phyloP scores from a whole-genome alignment of 2,113 vertebrate genomes.

The Odobenus rosmarus region DNA sequence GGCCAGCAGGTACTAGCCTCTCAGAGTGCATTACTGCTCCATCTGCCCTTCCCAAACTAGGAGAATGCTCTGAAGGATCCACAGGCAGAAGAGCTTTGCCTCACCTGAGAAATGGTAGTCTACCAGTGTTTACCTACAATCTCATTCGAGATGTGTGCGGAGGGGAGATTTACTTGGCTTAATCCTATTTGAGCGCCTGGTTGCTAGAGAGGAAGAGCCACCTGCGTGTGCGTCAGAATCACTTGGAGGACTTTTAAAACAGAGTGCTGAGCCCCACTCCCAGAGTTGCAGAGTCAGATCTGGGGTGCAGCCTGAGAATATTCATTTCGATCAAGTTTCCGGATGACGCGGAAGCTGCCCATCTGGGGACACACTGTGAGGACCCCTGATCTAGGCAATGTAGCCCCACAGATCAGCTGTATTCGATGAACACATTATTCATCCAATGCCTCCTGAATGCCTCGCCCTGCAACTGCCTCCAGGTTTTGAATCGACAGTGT shows the following conservation, averaged over 20 bases:
- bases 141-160: slow-evolving; percentile 27
- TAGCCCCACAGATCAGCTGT: background rate
- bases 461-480: background rate
- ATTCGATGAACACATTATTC: background rate
- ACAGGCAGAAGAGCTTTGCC: slow-evolving; percentile 79
- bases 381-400: background rate
- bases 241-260: background rate
- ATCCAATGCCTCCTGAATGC: background rate
- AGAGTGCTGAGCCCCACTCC: background rate
- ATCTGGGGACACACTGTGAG: background rate
- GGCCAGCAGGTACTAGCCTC: slow-evolving; percentile 75
- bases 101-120: slow-evolving; percentile 81
- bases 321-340: background rate
- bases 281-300: background rate
- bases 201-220: background rate
- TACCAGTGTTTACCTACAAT: slow-evolving; percentile 70
- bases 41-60: slow-evolving; percentile 80
- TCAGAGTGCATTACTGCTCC: slow-evolving; percentile 80
- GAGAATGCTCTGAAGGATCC: slow-evolving; percentile 79
- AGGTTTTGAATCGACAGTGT: background rate
- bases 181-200: background rate
- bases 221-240: background rate
- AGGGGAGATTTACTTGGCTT: slow-evolving; percentile 59
- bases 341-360: background rate
- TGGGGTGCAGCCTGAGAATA: background rate